These are phyloP conservation scores for Eristalinus sepulchralis DNA, from an alignment of 2,888 invertebrate genomes.

Conservation along the genomic window DNA sequence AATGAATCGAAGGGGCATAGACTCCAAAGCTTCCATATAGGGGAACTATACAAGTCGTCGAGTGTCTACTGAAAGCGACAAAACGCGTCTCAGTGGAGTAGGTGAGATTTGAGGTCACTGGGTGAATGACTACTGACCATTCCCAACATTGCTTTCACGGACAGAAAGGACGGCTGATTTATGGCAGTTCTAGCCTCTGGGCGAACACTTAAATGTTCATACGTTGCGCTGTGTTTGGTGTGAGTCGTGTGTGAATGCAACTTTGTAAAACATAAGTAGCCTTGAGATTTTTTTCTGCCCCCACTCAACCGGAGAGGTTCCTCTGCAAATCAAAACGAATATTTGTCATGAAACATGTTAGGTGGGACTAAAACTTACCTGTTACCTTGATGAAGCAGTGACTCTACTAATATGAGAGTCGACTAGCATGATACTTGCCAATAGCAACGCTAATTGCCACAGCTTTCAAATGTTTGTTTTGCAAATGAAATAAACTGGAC, in stretches of 20 bases:
- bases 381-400: background rate
- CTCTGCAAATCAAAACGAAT: background rate
- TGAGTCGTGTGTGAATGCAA: background rate
- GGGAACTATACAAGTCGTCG: background rate
- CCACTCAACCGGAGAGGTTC: background rate
- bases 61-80: background rate
- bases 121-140: constrained; percentile 60
- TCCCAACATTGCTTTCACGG: constrained; percentile 36
- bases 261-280: background rate
- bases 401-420: too few relatives aligned
- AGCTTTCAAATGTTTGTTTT: too few relatives aligned
- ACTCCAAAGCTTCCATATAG: background rate
- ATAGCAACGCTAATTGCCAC: too few relatives aligned
- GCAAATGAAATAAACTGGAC: too few relatives aligned
- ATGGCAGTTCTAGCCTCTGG: background rate
- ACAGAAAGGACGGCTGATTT: constrained; percentile 25
- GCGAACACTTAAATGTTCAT: background rate
- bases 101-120: constrained; percentile 46
- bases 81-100: constrained; percentile 19
- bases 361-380: background rate
- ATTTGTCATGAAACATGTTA: background rate
- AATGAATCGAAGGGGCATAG: background rate
- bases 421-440: too few relatives aligned
- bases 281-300: background rate
- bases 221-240: background rate